Percentiles rank a stretch among this genome's conserved stretches.
phyloP scores from a whole-genome alignment of 2,113 vertebrate species.

The Ovis aries region DNA sequence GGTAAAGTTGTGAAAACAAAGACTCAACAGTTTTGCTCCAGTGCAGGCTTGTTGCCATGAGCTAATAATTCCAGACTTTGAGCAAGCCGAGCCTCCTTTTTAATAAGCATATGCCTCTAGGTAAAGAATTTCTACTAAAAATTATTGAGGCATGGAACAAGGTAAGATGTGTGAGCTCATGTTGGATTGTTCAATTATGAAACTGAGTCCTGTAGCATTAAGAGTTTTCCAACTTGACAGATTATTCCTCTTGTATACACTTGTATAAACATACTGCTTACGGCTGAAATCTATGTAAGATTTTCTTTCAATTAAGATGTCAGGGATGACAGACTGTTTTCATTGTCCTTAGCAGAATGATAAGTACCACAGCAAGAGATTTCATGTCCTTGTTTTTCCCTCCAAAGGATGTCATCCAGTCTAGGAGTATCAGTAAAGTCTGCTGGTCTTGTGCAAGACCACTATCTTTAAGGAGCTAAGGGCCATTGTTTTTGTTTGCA shows the following conservation, averaged over 20 bases:
- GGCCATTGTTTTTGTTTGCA: not conserved
- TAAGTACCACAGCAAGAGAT: constrained; percentile 74
- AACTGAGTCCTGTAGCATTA: constrained; percentile 79
- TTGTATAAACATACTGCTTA: constrained; percentile 87
- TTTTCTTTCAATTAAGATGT: constrained; percentile 90
- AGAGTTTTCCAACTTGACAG: constrained; percentile 82
- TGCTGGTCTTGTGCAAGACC: constrained; percentile 33
- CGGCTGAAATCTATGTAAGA: constrained; percentile 81
- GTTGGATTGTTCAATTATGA: constrained; percentile 83
- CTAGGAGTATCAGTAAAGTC: constrained; percentile 61
- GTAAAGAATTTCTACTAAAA: constrained; percentile 87
- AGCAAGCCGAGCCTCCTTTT: constrained; percentile 83
- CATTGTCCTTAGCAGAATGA: constrained; percentile 77
- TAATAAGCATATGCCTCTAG: constrained; percentile 85
- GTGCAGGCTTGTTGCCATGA: constrained; percentile 86
- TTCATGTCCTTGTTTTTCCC: constrained; percentile 56
- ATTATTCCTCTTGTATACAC: constrained; percentile 84
- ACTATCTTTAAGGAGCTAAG: not conserved
- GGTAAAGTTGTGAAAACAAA: constrained; percentile 83
- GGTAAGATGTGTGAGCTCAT: constrained; percentile 86
- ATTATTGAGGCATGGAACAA: constrained; percentile 85
- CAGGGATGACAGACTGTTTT: constrained; percentile 83
- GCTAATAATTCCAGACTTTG: constrained; percentile 86
- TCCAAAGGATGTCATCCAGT: constrained; percentile 65
- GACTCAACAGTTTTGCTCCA: constrained; percentile 81